Base-by-base conservation (phyloP, 2,113 vertebrate genomes). In the Ammodramus savannarum region DNA sequence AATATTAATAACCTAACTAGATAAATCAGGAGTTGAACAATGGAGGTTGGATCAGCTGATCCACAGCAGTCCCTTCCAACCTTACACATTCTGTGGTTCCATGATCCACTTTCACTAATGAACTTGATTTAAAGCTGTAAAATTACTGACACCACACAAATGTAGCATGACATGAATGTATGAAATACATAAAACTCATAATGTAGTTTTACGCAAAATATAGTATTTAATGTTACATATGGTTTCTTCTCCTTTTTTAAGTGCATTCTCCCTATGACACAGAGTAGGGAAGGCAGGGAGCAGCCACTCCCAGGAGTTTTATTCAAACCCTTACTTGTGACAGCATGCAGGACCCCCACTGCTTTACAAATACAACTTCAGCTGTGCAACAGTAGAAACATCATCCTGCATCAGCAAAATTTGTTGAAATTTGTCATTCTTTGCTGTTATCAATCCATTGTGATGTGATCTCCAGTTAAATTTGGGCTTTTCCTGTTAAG, bases 201-300 rank as follows among this genome's bases (percentile, higher is more conserved):
- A 58, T 18, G 21, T 6, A 18, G 7, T 85, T 19, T 54, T 54
- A 62, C 34, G 76, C 13, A 66, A 85, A 93, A 78, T 25, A 18
- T 5, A 34, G 13, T 51, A 46, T 51, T 79, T 29, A 41, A 48
- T 34, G 48, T 15, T 48, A 34, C 11, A 18, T 7, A 46, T 1
- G 4, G 0, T 21, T 39, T 41, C 26, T 61, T 13, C 2, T 11
- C 1, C 6, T 32, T n/a, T 54, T 76, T 52, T 4, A 20, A 52
- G 17, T 16, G 8, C 19, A 23, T n/a, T 58, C 7, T 39, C 55
- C 12, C 68, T 13, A 3, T 38, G 34, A 29, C n/a, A 72, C 41
- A 38, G 29, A 46, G 15, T 7, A 57, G 23, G 26, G 31, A 78
- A 74, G 16, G 31, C 34, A 63, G 34, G 27, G 13, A 43, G 26